A percentile compares a stretch with the other conserved stretches of the same genome.
Evolutionary conservation across 2,113 vertebrate genomes (phyloP).

Genomic region (Nibea coibor): DNA sequence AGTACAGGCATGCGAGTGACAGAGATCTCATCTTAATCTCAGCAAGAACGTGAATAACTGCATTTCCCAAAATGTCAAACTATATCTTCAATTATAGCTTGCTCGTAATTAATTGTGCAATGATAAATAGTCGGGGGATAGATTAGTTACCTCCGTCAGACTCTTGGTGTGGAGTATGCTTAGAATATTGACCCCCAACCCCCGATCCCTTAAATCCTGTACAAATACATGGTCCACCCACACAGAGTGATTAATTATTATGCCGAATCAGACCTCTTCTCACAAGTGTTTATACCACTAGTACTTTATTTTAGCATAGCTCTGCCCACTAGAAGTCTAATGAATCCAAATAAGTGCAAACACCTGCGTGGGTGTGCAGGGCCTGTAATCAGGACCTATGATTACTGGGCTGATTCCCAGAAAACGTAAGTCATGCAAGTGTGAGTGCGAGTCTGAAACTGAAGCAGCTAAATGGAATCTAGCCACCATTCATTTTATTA

Average conservation of each 20-base stretch:
- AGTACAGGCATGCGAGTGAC: background rate
- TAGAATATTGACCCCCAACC: background rate
- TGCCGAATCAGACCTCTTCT: background rate
- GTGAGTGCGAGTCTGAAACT: background rate
- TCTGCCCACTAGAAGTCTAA: background rate
- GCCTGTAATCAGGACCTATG: background rate
- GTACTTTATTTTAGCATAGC: background rate
- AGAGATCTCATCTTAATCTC: background rate
- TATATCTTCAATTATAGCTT: background rate
- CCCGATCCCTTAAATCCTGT: background rate
- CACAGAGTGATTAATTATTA: background rate
- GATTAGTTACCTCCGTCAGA: background rate
- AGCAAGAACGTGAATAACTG: background rate
- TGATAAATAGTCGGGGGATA: background rate
- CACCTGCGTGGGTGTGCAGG: background rate
- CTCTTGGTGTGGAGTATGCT: background rate
- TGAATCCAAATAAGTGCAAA: background rate
- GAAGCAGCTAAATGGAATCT: background rate
- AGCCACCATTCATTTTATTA: background rate
- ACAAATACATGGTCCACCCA: background rate
- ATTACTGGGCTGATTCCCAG: background rate
- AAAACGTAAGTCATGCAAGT: no score
- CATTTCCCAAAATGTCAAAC: background rate
- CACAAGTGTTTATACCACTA: no score
- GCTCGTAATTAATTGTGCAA: background rate